Base-by-base conservation (phyloP, 2,113 vertebrate genomes). In the Morone saxatilis region DNA sequence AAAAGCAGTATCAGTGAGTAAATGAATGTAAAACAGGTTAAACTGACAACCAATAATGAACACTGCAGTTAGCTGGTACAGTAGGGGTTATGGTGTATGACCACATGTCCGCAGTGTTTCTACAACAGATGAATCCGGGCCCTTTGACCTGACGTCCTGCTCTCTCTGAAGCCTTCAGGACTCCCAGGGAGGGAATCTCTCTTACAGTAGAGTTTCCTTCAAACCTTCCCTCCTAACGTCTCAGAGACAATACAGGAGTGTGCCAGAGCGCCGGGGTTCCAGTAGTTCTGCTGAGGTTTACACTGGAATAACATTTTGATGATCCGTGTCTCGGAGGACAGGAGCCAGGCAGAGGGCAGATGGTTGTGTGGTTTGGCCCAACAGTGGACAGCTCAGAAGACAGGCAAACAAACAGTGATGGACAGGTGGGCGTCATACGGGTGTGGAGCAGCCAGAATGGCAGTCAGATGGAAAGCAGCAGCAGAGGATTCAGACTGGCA, bases 291-390 rank as follows among this genome's bases (percentile, higher is more conserved):
- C 83, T 71, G 86, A 86, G 87, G 80, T 91, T 89, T 87, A 78
- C 87, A 71, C 71, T 82, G 80, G 70, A 91, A 89, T 71, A 87
- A 92, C 88, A 89, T 82, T 86, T 71, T 62, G 66, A 84, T 66
- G 75, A 85, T 80, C 88, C 67, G 6, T 88, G 89, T 88, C 76
- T 81, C 70, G 6, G 86, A 71, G 87, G 86, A 87, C 40, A 63
- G 71, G 67, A 83, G 86, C 87, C 84, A 88, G 86, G 82, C 83
- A 40, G 25, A 80, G 84, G 86, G 84, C 90, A 93, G 91, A 90
- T 90, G 93, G 88, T 83, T 88, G 75, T 87, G 90, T 85, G 89
- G 84, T 90, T 92, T 91, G 86, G 84, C 89, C 81, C 73, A 4
- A 65, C 71, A 5, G 72, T 25, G 40, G 81, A 87, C 81, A 77